Conservation (phyloP, 2,113 vertebrate genomes). For the Pseudorectes ferrugineus region DNA sequence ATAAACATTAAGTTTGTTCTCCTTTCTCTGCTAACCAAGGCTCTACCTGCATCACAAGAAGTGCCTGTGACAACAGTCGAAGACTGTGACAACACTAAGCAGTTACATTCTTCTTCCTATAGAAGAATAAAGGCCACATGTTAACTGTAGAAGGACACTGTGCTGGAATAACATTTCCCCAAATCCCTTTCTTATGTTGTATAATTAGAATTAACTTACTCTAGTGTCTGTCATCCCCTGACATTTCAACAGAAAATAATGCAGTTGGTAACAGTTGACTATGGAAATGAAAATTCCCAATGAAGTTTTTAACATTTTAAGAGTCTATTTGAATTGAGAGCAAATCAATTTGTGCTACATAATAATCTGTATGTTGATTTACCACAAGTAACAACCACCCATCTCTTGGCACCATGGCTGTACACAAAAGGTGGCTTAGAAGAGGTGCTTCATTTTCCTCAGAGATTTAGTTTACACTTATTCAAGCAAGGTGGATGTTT, state of each 20-base stretch:
- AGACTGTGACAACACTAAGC: neutral
- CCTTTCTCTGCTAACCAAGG: neutral
- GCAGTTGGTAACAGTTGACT: neutral
- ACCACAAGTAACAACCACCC: neutral
- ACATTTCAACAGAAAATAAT: neutral
- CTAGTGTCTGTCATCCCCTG: neutral
- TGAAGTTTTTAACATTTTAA: neutral
- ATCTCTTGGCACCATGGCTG: neutral
- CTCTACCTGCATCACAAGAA: neutral
- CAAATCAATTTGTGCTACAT: neutral
- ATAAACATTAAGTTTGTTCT: neutral
- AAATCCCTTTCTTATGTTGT: neutral
- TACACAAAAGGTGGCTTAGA: neutral
- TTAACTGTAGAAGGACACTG: neutral
- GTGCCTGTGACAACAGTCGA: too few relatives aligned
- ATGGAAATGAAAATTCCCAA: neutral
- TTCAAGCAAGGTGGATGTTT: neutral
- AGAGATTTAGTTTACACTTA: neutral
- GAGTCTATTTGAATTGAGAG: neutral
- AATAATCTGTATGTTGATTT: neutral
- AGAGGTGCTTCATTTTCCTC: neutral
- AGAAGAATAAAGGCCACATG: neutral
- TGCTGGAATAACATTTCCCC: neutral
- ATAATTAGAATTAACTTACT: neutral
- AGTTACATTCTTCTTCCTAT: neutral